Conservation (phyloP, 2,797 vertebrate genomes). For the Sebastes vulpes region DNA sequence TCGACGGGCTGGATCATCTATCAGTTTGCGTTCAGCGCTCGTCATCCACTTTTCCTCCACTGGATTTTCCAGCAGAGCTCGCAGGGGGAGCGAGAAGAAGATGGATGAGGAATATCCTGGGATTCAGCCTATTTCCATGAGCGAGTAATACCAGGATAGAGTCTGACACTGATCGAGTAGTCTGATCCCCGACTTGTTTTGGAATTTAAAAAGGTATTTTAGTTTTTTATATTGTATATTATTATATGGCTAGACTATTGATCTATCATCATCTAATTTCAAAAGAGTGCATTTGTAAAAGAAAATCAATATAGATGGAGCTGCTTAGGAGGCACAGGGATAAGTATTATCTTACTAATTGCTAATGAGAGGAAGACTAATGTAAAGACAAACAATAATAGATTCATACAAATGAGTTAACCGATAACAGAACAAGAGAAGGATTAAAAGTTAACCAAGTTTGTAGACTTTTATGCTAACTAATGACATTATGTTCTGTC, state of each 20-base stretch:
- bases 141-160: slow-evolving; percentile 31
- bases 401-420: background rate
- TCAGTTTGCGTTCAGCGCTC: slow-evolving; percentile 46
- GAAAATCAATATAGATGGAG: slow-evolving; percentile 25
- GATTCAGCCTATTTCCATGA: slow-evolving; percentile 53
- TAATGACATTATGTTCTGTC: background rate
- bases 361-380: background rate
- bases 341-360: background rate
- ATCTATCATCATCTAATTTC: slow-evolving; percentile 13
- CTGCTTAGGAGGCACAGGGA: background rate
- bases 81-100: slow-evolving; percentile 40
- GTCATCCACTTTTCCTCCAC: slow-evolving; percentile 30
- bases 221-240: background rate
- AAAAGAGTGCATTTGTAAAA: slow-evolving; percentile 13
- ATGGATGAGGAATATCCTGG: slow-evolving; percentile 62
- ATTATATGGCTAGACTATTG: background rate
- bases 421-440: background rate
- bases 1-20: slow-evolving; percentile 46
- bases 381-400: background rate
- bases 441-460: background rate
- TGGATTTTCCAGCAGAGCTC: slow-evolving; percentile 45
- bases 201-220: slow-evolving; percentile 14
- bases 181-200: background rate
- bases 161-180: slow-evolving; percentile 39
- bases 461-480: background rate